Conservation (phyloP, 1,140 invertebrate genomes). For the Papilio xuthus region DNA sequence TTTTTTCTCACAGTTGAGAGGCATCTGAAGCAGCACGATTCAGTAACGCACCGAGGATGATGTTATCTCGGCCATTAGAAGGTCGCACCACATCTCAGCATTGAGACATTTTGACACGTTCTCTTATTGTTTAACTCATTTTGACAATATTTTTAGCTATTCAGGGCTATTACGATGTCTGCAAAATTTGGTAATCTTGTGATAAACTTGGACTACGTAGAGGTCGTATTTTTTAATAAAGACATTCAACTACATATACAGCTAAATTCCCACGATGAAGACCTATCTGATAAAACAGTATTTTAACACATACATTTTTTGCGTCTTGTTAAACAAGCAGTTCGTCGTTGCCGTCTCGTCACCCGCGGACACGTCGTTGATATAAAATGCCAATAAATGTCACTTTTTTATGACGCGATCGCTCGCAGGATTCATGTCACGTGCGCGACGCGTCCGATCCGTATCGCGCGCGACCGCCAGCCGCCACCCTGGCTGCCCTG, state of each 20-base stretch:
- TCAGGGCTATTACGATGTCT: constrained; percentile 47
- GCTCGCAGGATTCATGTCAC: constrained; percentile 70
- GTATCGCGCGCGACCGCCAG: constrained; percentile 69
- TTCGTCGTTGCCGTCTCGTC: constrained; percentile 62
- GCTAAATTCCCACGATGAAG: constrained; percentile 61
- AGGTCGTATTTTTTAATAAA: constrained; percentile 39
- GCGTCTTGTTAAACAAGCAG: constrained; percentile 67
- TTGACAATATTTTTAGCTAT: constrained; percentile 64
- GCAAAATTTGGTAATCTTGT: constrained; percentile 8
- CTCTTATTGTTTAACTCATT: constrained; percentile 58
- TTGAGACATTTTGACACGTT: constrained; percentile 77
- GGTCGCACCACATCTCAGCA: constrained; percentile 54
- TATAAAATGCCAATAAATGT: constrained; percentile 80
- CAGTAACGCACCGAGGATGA: constrained; percentile 71
- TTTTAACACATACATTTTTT: constrained; percentile 65
- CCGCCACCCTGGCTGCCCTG: constrained; percentile 65
- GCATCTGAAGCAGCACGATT: constrained; percentile 73
- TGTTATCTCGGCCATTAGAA: constrained; percentile 76
- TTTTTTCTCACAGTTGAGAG: constrained; percentile 77
- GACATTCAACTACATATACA: constrained; percentile 47
- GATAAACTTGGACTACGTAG: constrained; percentile 21
- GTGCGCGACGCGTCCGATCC: constrained; percentile 69
- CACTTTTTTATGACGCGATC: constrained; percentile 77
- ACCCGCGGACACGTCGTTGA: constrained; percentile 72
- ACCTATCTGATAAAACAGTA: constrained; percentile 58